These are phyloP conservation scores for Zosterops pallidus DNA, from an alignment of 2,113 vertebrate genomes.

Conservation along the genomic window DNA sequence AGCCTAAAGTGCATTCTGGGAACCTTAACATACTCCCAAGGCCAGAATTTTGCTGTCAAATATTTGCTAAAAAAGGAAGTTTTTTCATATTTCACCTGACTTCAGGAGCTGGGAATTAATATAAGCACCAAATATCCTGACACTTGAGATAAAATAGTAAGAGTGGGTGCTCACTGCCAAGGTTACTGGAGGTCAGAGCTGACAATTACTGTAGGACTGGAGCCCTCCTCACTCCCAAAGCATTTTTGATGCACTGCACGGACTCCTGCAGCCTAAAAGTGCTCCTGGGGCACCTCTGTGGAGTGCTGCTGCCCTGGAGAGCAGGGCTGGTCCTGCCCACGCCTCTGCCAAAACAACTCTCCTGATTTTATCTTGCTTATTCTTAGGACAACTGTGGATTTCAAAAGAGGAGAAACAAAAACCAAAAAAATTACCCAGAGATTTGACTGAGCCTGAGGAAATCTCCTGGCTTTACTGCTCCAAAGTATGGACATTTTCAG, in stretches of 20 bases:
- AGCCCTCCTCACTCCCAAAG: rapidly evolving
- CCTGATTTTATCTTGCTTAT: not conserved
- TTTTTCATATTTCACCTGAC: not conserved
- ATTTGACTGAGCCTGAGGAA: not conserved
- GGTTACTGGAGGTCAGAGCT: not conserved
- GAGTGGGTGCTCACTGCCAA: not conserved
- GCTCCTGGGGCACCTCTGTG: not conserved
- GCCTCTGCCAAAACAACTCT: not conserved
- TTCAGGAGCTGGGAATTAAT: not conserved
- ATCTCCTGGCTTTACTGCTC: not conserved
- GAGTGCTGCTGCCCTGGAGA: not conserved
- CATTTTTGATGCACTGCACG: not conserved
- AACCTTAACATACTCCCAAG: not conserved
- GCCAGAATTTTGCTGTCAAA: not conserved
- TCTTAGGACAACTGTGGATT: not conserved
- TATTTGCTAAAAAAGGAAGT: not conserved
- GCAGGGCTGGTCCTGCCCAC: not conserved
- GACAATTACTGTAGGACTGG: not conserved
- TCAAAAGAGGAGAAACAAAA: not conserved
- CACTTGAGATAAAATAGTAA: not conserved
- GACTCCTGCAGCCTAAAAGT: not conserved
- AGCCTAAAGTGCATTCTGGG: not conserved
- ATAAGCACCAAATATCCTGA: not conserved
- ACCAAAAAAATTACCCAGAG: not conserved
- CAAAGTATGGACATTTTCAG: not conserved